Percentiles rank a stretch among this genome's conserved stretches.
phyloP scores from a whole-genome alignment of 2,113 vertebrate species.

The Eurypyga helias region DNA sequence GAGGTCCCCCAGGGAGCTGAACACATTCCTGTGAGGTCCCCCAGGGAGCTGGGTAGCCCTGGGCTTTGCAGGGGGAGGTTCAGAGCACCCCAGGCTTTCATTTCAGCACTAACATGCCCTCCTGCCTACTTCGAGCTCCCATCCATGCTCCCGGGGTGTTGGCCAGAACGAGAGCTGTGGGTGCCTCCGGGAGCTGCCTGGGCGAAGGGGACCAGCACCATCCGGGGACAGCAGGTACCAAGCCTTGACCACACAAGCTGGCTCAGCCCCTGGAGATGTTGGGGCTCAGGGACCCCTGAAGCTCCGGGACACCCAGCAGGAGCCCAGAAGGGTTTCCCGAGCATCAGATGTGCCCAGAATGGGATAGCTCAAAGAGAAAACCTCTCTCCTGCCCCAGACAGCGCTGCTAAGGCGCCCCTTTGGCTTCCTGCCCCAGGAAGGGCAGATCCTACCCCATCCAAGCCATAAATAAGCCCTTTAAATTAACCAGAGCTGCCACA shows the following conservation, averaged over 20 bases:
- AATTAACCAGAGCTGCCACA: background rate
- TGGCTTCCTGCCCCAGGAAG: background rate
- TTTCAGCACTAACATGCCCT: background rate
- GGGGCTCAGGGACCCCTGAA: background rate
- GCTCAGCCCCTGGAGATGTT: background rate
- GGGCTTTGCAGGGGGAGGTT: background rate
- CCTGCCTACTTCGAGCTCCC: background rate
- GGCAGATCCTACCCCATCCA: background rate
- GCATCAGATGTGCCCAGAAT: accelerated
- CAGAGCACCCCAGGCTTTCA: background rate
- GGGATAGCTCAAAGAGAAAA: background rate
- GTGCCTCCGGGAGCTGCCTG: background rate
- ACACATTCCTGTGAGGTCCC: too few species aligned
- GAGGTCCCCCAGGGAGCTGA: background rate
- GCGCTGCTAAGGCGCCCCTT: background rate
- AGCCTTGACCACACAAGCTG: background rate
- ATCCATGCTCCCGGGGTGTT: background rate
- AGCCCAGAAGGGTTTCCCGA: background rate
- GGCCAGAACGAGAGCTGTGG: background rate
- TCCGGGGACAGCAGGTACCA: background rate
- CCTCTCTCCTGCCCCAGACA: background rate
- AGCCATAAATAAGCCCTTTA: constrained; percentile 12
- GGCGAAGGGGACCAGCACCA: background rate
- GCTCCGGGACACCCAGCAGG: background rate
- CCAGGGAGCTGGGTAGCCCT: background rate